Base-by-base conservation (phyloP, 2,888 invertebrate genomes). In the Erynnis tages region DNA sequence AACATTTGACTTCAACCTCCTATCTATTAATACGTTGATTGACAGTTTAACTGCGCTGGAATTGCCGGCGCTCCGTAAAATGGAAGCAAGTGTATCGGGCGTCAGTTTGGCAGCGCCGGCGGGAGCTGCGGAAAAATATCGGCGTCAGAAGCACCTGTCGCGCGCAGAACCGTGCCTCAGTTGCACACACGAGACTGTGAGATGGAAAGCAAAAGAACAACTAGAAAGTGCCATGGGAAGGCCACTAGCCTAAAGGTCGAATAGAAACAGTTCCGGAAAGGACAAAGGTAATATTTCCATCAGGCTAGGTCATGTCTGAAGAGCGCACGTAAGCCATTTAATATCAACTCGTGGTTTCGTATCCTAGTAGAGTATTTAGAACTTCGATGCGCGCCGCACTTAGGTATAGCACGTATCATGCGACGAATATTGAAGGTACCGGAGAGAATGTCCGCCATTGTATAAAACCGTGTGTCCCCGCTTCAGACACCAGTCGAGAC, bases 401-500 rank as follows among this genome's bases (percentile, higher is more conserved):
- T n/a, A n/a, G n/a, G n/a, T n/a, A n/a, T n/a, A n/a, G n/a, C n/a
- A n/a, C n/a, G n/a, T n/a, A n/a, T n/a, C n/a, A n/a, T n/a, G n/a
- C n/a, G n/a, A n/a, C n/a, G n/a, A n/a, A n/a, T n/a, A n/a, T n/a
- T n/a, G n/a, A n/a, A n/a, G n/a, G n/a, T n/a, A n/a, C n/a, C n/a
- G n/a, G n/a, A n/a, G n/a, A n/a, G n/a, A n/a, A 3, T 10, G 7
- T 11, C 32, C 1, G 4, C 21, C 19, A 11, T 16, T 47, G 44
- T 57, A 61, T 48, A 55, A 54, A 50, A 57, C 25, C 56, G 59
- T 58, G 61, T 66, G 65, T 62, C 64, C 63, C 54, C 61, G 10
- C 10, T 62, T 61, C 63, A 64, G 67, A 68, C 71, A 65, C 56
- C 27, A 19, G 34, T 19, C 66, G 60, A 62, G 73, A 71, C 76